Evolutionary conservation across 2,888 invertebrate genomes (phyloP).

Genomic region (Taphrorychus bicolor): DNA sequence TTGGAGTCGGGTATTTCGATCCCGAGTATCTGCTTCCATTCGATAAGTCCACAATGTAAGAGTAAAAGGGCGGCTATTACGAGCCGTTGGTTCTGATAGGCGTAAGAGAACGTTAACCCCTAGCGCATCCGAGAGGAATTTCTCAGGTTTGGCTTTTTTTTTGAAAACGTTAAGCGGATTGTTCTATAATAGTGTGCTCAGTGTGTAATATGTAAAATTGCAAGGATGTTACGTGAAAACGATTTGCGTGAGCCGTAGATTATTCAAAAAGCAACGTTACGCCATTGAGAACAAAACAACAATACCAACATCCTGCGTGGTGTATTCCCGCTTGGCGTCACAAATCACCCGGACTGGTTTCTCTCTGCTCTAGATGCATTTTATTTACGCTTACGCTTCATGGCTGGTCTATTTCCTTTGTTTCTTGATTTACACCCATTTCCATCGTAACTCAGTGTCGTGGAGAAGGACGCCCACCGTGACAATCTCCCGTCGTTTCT

Average conservation of each 20-base stretch:
- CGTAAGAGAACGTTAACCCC: no score
- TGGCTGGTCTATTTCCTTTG: slow-evolving; percentile 31
- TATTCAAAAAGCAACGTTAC: slow-evolving; percentile 3
- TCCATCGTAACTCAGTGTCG: slow-evolving; percentile 7
- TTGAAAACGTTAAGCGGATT: no score
- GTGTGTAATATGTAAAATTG: background rate
- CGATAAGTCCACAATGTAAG: background rate
- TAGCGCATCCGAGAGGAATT: no score
- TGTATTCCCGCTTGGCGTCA: slow-evolving; percentile 16
- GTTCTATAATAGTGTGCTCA: background rate
- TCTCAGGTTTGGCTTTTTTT: no score
- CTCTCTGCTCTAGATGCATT: slow-evolving; percentile 36
- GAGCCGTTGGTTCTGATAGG: no score
- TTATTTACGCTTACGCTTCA: slow-evolving; percentile 26
- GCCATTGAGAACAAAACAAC: slow-evolving; percentile 12
- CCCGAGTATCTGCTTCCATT: slow-evolving; percentile 1
- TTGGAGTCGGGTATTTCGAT: background rate
- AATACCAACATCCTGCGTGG: slow-evolving; percentile 27
- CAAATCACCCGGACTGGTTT: slow-evolving; percentile 32
- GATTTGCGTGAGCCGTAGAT: slow-evolving; percentile 1
- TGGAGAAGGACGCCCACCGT: background rate
- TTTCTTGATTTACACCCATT: slow-evolving; percentile 5
- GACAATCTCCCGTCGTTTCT: background rate
- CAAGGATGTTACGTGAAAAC: background rate
- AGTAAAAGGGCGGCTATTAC: background rate